Conservation (phyloP, 1,140 invertebrate species). For the Papilio aristodemus region DNA sequence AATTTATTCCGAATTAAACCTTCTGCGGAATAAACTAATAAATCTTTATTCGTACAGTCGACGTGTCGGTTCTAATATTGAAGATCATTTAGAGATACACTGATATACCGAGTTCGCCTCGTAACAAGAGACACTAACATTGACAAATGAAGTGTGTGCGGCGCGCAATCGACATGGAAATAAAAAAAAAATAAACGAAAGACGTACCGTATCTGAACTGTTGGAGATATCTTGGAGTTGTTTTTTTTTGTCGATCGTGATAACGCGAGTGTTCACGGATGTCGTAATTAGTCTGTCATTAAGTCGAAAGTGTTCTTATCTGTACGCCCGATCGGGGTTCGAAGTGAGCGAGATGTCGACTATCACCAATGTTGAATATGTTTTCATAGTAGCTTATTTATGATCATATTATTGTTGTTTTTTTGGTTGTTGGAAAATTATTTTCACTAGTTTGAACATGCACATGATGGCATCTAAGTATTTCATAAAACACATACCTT, state of each 20-base stretch:
- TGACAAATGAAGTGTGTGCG: conserved; percentile 26
- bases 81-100: conserved; percentile 26
- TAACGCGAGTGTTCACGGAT: conserved; percentile 41
- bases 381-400: conserved; percentile 4
- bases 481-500: too few relatives aligned
- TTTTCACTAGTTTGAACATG: too few relatives aligned
- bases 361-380: conserved; percentile 30
- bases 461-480: too few relatives aligned
- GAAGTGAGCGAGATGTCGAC: not conserved
- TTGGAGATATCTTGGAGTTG: conserved; percentile 26
- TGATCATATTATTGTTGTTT: not conserved
- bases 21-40: conserved; percentile 1
- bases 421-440: not conserved
- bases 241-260: conserved; percentile 26
- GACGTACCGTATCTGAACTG: conserved; percentile 22
- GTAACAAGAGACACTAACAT: conserved; percentile 24
- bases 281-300: conserved; percentile 64
- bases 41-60: not conserved
- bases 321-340: conserved; percentile 41
- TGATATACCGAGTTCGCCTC: conserved; percentile 17
- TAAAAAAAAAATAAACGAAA: conserved; percentile 18
- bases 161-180: conserved; percentile 18
- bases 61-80: conserved; percentile 15
- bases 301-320: conserved; percentile 44
- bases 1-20: too few relatives aligned